Evolutionary conservation across 2,113 vertebrate species (phyloP).

Genomic region (Cephalopterus ornatus): DNA sequence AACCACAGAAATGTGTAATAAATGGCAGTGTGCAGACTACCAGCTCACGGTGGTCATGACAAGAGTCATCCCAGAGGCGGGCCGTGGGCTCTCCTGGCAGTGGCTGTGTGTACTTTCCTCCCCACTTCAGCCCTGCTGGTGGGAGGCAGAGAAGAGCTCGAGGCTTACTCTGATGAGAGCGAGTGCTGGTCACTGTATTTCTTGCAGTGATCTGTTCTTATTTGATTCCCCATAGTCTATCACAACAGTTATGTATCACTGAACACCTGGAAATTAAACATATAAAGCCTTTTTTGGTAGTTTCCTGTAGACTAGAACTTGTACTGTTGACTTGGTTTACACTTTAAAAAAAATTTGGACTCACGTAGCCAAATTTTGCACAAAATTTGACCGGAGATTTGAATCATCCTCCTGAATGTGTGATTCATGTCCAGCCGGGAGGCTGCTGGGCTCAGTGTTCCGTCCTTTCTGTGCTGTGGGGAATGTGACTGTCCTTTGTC

Average conservation of each 20-base stretch:
- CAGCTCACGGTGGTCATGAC: accelerated
- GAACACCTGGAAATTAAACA: not conserved
- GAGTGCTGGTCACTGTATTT: not conserved
- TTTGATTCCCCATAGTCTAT: not conserved
- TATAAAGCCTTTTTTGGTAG: not conserved
- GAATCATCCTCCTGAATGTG: accelerated
- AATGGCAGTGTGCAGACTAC: not conserved
- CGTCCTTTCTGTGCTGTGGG: not conserved
- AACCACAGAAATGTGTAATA: not conserved
- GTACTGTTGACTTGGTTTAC: not conserved
- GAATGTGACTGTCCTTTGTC: not conserved
- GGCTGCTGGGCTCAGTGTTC: not conserved
- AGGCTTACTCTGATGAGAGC: not conserved
- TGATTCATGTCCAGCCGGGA: not conserved
- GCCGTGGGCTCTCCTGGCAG: not conserved
- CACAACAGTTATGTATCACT: not conserved
- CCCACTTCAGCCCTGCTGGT: too few species aligned
- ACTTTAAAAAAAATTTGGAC: not conserved
- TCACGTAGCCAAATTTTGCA: not conserved
- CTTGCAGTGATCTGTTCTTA: not conserved
- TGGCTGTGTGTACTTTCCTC: accelerated
- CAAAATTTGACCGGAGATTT: not conserved
- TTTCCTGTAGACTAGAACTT: not conserved
- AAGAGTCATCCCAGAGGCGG: not conserved
- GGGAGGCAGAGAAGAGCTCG: accelerated